phyloP scores from a whole-genome alignment of 2,113 vertebrate species.

The Alethe diademata region DNA sequence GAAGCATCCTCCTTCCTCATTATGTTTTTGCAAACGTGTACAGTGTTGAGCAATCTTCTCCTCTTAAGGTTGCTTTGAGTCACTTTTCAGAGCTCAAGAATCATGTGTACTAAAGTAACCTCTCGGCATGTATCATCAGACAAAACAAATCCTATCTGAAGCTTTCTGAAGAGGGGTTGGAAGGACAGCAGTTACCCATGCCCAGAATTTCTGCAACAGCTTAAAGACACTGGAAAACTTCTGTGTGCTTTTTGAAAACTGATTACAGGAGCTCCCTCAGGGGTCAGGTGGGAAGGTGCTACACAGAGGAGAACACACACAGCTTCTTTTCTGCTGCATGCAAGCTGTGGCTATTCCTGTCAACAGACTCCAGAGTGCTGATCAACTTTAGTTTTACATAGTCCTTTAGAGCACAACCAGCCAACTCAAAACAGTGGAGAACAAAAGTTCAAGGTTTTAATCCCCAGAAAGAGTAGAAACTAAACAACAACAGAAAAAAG shows the following conservation, averaged over 20 bases:
- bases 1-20: neutral
- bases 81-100: neutral
- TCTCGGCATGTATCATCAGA: neutral
- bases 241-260: accelerated
- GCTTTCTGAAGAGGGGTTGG: neutral
- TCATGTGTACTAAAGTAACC: accelerated
- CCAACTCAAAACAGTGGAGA: neutral
- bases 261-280: neutral
- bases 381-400: neutral
- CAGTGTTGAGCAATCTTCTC: neutral
- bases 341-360: neutral
- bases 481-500: neutral
- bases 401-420: neutral
- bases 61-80: neutral
- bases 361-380: neutral
- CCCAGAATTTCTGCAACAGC: neutral
- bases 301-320: neutral
- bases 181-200: neutral
- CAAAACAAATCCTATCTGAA: neutral
- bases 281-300: neutral
- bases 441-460: neutral
- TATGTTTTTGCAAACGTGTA: neutral
- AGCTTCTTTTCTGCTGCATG: neutral
- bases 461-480: neutral
- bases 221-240: neutral